Base-by-base conservation (phyloP, 2,113 vertebrate genomes). In the Sapajus apella region DNA sequence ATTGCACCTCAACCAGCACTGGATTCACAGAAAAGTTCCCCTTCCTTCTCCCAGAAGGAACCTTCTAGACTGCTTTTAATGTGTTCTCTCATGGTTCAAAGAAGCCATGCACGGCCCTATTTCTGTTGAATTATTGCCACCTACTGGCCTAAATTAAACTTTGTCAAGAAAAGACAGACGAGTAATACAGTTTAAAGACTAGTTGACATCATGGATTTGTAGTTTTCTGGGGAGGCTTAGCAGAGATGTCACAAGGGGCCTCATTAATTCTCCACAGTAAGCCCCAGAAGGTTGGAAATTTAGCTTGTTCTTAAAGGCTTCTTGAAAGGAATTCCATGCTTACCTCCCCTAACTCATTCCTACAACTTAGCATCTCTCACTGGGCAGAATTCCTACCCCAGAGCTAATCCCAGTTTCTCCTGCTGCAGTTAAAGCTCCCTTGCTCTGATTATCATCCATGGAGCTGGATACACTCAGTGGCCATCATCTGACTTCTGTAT, bases 111-210 rank as follows among this genome's bases (percentile, higher is more conserved):
- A 3, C 5, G 2, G 87, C 45, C 56, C 72, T 47, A 84, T 96
- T 95, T 79, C 88, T 96, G 82, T 77, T 73, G 23, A 86, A 45
- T 75, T 88, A 75, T 72, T 66, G 58, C 96, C 96, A 95, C 83
- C 96, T 95, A 61, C 73, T 93, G 96, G 96, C n/a, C n/a, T 61
- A 20, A 64, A 35, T 2, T 23, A 50, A 85, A 66, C 82, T 87
- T 90, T 58, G 47, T 88, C 55, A n/a, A 85, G 35, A 56, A 87
- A 87, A 77, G n/a, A 90, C 32, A 94, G 45, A 27, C 18, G 45
- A 84, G 88, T 72, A 52, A 90, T 0, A 3, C 4, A 30, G 16
- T 79, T 86, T 94, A 88, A 73, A 25, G 81, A 81, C 52, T 52
- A 58, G 73, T 68, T 97, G 91, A 84, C 58, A 70, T n/a, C 5